Evolutionary conservation across 2,888 invertebrate species (phyloP).

Genomic region (Quadriops clusia): DNA sequence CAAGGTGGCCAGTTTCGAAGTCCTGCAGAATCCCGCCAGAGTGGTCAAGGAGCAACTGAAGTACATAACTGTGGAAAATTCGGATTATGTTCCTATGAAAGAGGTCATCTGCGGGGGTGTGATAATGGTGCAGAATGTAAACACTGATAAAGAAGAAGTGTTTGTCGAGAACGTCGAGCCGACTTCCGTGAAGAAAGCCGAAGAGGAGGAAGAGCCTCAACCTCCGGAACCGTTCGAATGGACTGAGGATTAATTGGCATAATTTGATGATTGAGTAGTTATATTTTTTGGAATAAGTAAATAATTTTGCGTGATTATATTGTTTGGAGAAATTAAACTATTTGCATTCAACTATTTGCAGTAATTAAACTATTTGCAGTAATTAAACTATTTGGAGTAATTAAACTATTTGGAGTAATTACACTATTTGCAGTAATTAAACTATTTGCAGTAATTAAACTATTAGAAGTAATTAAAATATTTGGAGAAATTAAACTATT

Average conservation of each 20-base stretch:
- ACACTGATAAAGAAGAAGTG: conserved; percentile 60
- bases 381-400: no score
- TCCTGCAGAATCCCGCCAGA: conserved; percentile 88
- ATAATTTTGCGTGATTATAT: no score
- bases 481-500: no score
- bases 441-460: no score
- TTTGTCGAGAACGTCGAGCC: conserved; percentile 92
- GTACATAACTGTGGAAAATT: conserved; percentile 65
- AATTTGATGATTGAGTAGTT: no score
- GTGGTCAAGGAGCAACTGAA: conserved; percentile 86
- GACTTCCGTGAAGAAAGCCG: conserved; percentile 74
- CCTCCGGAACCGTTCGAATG: conserved; percentile 97
- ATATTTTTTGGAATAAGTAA: no score
- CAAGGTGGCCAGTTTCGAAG: conserved; percentile 84
- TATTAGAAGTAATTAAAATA: no score
- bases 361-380: no score
- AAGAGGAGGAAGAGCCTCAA: conserved; percentile 93
- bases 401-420: no score
- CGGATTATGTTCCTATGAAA: conserved; percentile 76
- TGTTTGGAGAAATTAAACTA: no score
- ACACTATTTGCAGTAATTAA: no score
- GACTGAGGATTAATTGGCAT: conserved; percentile 74
- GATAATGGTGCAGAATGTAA: conserved; percentile 82
- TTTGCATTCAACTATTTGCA: no score
- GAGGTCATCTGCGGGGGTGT: conserved; percentile 92